These are phyloP conservation scores for Ephestia elutella DNA, from an alignment of 1,140 invertebrate genomes.

Conservation along the genomic window DNA sequence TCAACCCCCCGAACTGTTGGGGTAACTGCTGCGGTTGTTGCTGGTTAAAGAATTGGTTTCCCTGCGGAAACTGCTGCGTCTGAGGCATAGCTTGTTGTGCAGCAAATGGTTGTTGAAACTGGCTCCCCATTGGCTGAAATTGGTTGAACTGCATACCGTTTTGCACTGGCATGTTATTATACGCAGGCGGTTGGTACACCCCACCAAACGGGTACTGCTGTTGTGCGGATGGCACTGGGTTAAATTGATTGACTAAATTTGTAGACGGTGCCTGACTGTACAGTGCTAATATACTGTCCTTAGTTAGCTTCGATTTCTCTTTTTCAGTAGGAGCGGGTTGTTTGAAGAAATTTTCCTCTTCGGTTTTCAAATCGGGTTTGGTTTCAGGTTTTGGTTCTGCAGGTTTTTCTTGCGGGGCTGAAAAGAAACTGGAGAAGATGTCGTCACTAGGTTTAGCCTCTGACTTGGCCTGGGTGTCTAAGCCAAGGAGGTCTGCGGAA, in stretches of 20 bases:
- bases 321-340: slow-evolving; percentile 84
- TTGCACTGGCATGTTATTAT: slow-evolving; percentile 15
- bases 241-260: slow-evolving; percentile 56
- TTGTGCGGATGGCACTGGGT: slow-evolving; percentile 27
- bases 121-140: slow-evolving; percentile 30
- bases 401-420: slow-evolving; percentile 76
- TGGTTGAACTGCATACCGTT: slow-evolving; percentile 22
- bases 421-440: slow-evolving; percentile 85
- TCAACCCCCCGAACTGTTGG: slow-evolving; percentile 56
- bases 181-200: slow-evolving; percentile 19
- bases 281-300: slow-evolving; percentile 94
- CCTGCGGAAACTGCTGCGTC: slow-evolving; percentile 25
- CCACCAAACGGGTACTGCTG: slow-evolving; percentile 24
- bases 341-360: slow-evolving; percentile 94
- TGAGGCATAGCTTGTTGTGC: slow-evolving; percentile 30
- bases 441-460: slow-evolving; percentile 77
- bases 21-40: slow-evolving; percentile 29
- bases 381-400: slow-evolving; percentile 49
- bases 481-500: slow-evolving; percentile 69
- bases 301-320: slow-evolving; percentile 89
- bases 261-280: slow-evolving; percentile 81
- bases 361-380: slow-evolving; percentile 78
- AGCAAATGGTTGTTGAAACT: slow-evolving; percentile 43
- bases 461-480: slow-evolving; percentile 58
- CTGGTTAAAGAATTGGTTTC: slow-evolving; percentile 43